A percentile compares a stretch with the other conserved stretches of the same genome.
phyloP scores from a whole-genome alignment of 2,113 vertebrate genomes.

The Laterallus jamaicensis region DNA sequence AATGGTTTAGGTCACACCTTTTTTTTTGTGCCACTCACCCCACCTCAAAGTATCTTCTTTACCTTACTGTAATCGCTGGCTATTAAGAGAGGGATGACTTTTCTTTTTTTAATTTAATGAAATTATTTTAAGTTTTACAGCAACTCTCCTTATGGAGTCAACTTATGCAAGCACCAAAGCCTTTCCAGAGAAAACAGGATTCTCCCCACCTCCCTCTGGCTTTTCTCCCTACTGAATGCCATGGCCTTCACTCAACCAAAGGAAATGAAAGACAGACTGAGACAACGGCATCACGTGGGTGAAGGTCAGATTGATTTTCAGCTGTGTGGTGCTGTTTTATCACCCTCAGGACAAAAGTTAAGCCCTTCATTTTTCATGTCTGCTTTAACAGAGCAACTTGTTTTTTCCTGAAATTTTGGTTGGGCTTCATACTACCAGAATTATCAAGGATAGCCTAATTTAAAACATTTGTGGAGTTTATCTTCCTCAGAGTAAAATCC shows the following conservation, averaged over 20 bases:
- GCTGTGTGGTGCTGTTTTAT: slow-evolving; percentile 66
- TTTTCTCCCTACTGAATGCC: slow-evolving; percentile 64
- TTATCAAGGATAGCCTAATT: slow-evolving; percentile 32
- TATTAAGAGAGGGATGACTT: neutral
- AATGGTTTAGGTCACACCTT: neutral
- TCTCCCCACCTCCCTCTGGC: slow-evolving; percentile 53
- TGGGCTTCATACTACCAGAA: slow-evolving; percentile 35
- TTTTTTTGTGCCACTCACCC: neutral
- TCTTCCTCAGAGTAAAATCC: slow-evolving; percentile 1
- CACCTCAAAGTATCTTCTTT: neutral
- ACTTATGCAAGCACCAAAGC: slow-evolving; percentile 45
- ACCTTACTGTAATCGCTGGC: neutral
- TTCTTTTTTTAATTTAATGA: neutral
- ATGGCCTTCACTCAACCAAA: slow-evolving; percentile 52
- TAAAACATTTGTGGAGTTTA: slow-evolving; percentile 38
- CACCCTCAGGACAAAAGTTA: slow-evolving; percentile 70
- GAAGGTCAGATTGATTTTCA: slow-evolving; percentile 73
- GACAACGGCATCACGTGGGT: slow-evolving; percentile 60
- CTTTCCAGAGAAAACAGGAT: slow-evolving; percentile 63
- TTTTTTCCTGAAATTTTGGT: slow-evolving; percentile 49
- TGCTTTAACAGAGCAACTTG: slow-evolving; percentile 39
- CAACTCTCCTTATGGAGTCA: slow-evolving; percentile 22
- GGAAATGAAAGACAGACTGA: slow-evolving; percentile 58
- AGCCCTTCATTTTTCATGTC: slow-evolving; percentile 52
- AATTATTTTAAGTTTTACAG: slow-evolving; percentile 32